Conservation (phyloP, 1,140 invertebrate genomes). For the Ceratoteleas bidentatus region DNA sequence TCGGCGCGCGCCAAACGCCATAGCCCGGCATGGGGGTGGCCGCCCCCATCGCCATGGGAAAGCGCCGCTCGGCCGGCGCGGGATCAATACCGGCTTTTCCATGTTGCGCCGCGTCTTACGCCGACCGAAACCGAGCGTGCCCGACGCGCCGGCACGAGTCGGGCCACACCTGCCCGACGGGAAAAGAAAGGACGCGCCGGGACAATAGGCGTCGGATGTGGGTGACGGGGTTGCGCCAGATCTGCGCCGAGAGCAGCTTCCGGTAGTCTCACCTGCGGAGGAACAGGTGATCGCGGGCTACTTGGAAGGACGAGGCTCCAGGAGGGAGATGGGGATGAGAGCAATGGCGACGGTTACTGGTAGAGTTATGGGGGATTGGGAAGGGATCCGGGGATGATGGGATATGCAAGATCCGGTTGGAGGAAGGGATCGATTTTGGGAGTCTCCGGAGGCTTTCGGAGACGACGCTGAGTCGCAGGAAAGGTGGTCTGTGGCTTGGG, state of each 20-base stretch:
- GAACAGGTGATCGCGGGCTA: conserved; percentile 14
- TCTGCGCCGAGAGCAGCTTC: not conserved
- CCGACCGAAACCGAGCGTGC: conserved; percentile 44
- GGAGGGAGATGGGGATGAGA: not conserved
- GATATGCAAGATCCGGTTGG: too few relatives aligned
- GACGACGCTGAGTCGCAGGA: too few relatives aligned
- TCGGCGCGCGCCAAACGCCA: not conserved
- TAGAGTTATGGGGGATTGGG: not conserved
- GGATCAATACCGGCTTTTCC: conserved; percentile 75
- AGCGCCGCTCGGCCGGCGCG: conserved; percentile 32
- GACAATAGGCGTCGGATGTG: conserved; percentile 38
- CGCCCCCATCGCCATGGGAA: conserved; percentile 75
- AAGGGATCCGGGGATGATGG: too few relatives aligned
- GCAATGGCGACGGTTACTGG: too few relatives aligned
- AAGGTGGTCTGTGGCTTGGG: too few relatives aligned
- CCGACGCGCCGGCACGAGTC: conserved; percentile 26
- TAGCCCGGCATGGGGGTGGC: conserved; percentile 31
- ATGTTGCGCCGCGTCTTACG: conserved; percentile 41
- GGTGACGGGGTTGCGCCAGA: conserved; percentile 31
- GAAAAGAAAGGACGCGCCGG: conserved; percentile 1
- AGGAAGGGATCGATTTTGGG: too few relatives aligned
- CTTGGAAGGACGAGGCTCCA: not conserved
- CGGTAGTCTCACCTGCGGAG: conserved; percentile 4
- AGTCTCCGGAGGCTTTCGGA: too few relatives aligned
- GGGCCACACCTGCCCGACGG: conserved; percentile 53